Evolutionary conservation across 2,888 invertebrate genomes (phyloP).

Genomic region (Hypolimnas misippus): DNA sequence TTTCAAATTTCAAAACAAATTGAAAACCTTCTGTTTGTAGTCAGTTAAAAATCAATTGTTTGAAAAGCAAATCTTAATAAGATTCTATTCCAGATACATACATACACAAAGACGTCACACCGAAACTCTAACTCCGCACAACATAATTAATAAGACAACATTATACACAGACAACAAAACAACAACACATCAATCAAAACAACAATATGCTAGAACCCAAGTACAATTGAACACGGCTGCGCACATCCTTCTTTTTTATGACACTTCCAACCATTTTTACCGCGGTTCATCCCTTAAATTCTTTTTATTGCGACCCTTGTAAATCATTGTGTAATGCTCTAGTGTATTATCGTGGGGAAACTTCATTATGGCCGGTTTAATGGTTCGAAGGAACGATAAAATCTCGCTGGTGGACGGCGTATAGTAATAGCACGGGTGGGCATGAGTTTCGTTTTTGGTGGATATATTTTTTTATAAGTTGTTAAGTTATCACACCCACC

Average conservation of each 20-base stretch:
- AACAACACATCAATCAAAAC: conserved; percentile 12
- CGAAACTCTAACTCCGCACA: no score
- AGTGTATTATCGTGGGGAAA: conserved; percentile 82
- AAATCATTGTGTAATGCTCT: conserved; percentile 83
- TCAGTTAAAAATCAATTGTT: no score
- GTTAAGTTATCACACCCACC: no score
- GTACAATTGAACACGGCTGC: conserved; percentile 60
- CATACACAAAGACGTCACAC: no score
- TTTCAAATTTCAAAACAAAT: no score
- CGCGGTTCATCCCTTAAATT: conserved; percentile 83
- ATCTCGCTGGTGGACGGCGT: conserved; percentile 71
- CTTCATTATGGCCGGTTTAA: conserved; percentile 84
- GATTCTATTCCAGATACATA: no score
- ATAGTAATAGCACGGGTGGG: conserved; percentile 55
- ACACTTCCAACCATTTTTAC: conserved; percentile 65
- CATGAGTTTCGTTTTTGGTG: conserved; percentile 40
- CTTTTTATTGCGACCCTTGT: conserved; percentile 83
- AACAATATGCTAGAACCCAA: conserved; percentile 31
- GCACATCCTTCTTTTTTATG: conserved; percentile 79
- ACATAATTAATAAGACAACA: no score
- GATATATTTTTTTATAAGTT: neutral
- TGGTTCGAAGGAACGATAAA: conserved; percentile 83
- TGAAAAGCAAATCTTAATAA: no score
- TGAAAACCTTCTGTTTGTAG: no score
- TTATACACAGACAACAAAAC: neutral